Base-by-base conservation (phyloP, 2,888 invertebrate genomes). In the Lithosia quadra region DNA sequence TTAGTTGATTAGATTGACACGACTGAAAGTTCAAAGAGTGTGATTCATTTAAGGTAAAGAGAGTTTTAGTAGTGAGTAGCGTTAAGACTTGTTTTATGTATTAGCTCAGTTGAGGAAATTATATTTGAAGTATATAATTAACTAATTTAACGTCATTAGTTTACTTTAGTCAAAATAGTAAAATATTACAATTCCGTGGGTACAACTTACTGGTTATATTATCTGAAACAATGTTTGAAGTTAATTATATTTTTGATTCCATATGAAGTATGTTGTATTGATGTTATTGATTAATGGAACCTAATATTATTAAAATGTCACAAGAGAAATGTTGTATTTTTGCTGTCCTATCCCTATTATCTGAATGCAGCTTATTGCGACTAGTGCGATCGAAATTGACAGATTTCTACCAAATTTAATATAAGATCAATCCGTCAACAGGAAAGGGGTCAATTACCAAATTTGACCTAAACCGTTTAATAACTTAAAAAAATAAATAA, bases 11-110 rank as follows among this genome's bases (percentile, higher is more conserved):
- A 81, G 81, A 78, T 75, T 68, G 82, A 84, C 81, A 79, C 83
- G 86, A 88, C 88, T 89, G 89, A 88, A 79, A 89, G 90, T 91
- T 88, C 90, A 90, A 91, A 90, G 82, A 79, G 86, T 88, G 89
- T 88, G 89, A 88, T 86, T 79, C 78, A 78, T 69, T 60, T 82
- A 75, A 76, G 21, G 67, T 76, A 81, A 80, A 78, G 75, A 72
- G 72, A 72, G 75, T 76, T 74, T n/a, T 77, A 77, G 85, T 80
- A 85, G 84, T 84, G 84, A 84, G 70, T 84, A 85, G 80, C 57
- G 69, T 75, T 84, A 85, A 83, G 81, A 76, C 75, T 81, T 79
- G 67, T 78, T 72, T 73, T 73, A 79, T 79, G 69, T 76, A 72
- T 73, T 74, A 74, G 73, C 72, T 69, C 71, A 67, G 67, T 80